Conservation (phyloP, 2,888 invertebrate species). For the Eupeodes latifasciatus region DNA sequence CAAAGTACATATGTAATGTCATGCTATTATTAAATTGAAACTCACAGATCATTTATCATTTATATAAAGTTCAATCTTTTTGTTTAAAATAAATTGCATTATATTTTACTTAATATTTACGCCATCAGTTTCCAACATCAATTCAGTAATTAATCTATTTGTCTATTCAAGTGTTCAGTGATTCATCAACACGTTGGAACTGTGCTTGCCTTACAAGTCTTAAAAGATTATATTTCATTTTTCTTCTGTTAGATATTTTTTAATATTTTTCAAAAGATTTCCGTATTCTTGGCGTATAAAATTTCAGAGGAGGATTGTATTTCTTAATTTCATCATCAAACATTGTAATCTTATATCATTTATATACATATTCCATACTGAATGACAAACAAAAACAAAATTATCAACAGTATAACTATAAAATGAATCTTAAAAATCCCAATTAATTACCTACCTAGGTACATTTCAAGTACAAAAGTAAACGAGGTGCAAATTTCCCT, state of each 20-base stretch:
- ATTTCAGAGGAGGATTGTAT: constrained; percentile 3
- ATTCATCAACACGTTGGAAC: background rate
- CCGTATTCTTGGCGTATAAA: constrained; percentile 10
- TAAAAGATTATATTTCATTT: background rate
- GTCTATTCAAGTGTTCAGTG: constrained; percentile 16
- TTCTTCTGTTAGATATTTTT: no score
- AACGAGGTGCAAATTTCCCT: background rate
- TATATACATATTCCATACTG: background rate
- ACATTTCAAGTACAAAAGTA: constrained; percentile 6
- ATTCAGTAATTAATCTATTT: constrained; percentile 4
- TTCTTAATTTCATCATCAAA: constrained; percentile 8
- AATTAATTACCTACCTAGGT: no score
- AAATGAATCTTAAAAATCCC: background rate
- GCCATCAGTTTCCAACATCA: background rate
- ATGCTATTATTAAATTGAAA: background rate
- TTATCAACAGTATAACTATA: no score
- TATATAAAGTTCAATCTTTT: background rate
- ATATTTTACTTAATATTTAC: background rate
- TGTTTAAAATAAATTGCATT: constrained; percentile 7
- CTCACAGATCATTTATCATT: background rate
- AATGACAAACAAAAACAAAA: background rate
- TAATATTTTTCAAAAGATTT: constrained; percentile 8
- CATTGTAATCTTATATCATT: constrained; percentile 11
- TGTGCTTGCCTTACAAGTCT: background rate
- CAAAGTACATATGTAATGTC: background rate